phyloP scores from a whole-genome alignment of 2,888 invertebrate genomes.

The Gasteruption jaculator region DNA sequence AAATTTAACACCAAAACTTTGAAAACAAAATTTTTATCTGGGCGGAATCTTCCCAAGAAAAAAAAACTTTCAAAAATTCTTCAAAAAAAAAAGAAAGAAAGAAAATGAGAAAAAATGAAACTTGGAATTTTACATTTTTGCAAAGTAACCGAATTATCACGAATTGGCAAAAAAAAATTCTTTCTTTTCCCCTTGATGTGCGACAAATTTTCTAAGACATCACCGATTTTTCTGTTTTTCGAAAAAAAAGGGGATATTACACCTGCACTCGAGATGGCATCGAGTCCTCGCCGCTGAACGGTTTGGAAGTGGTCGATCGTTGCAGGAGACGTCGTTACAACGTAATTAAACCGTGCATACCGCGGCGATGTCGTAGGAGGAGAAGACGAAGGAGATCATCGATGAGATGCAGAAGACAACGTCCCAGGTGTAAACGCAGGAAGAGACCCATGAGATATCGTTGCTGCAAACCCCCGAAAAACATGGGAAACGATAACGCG shows the following conservation, averaged over 20 bases:
- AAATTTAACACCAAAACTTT: too few relatives aligned
- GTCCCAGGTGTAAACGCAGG: constrained; percentile 6
- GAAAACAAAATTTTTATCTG: too few relatives aligned
- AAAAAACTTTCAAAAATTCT: too few relatives aligned
- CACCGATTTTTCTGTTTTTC: not conserved
- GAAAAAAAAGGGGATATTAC: constrained; percentile 31
- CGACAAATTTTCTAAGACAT: not conserved
- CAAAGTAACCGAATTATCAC: too few relatives aligned
- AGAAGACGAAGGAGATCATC: constrained; percentile 12
- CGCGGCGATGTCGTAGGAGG: constrained; percentile 4
- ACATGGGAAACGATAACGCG: constrained; percentile 8
- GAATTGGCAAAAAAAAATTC: not conserved
- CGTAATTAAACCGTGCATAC: not conserved
- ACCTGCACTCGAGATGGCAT: constrained; percentile 29
- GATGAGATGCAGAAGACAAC: constrained; percentile 8
- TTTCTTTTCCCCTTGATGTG: not conserved
- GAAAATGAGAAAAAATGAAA: too few relatives aligned
- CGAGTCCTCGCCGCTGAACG: too few relatives aligned
- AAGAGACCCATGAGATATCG: not conserved
- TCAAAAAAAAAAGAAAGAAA: too few relatives aligned
- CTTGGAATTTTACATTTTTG: too few relatives aligned
- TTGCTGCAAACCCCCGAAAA: not conserved
- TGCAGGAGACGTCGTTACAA: not conserved
- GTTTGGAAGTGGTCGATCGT: too few relatives aligned
- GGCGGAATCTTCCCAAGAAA: too few relatives aligned